These are phyloP conservation scores for Drosophila dives DNA, from an alignment of 2,888 invertebrate genomes.

Conservation along the genomic window DNA sequence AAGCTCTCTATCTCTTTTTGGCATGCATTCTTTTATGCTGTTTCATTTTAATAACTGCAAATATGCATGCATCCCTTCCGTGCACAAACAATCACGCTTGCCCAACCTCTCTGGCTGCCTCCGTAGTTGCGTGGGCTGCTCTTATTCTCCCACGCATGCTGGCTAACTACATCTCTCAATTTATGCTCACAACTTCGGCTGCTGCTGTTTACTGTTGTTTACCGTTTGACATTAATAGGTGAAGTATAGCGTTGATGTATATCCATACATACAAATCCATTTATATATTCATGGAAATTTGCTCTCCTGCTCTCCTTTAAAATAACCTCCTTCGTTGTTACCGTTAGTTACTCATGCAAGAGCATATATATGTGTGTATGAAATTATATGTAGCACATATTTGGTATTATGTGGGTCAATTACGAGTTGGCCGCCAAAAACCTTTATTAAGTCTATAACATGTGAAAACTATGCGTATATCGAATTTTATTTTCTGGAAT, in stretches of 20 bases:
- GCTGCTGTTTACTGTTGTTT: conserved; percentile 32
- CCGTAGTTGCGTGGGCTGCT: not conserved
- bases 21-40: not conserved
- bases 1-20: not conserved
- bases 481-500: not conserved
- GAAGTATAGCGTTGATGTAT: not conserved
- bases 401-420: conserved; percentile 46
- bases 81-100: not conserved
- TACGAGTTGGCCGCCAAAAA: conserved; percentile 5
- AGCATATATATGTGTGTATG: not conserved
- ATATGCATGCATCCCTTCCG: conserved; percentile 1
- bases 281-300: conserved; percentile 21
- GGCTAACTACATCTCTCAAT: conserved; percentile 8
- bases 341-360: not conserved
- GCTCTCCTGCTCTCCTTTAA: conserved; percentile 9
- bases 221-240: conserved; percentile 34
- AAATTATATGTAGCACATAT: conserved; percentile 22
- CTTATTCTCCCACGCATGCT: conserved; percentile 6
- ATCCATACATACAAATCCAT: not conserved
- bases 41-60: conserved; percentile 6
- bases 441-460: not conserved
- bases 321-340: conserved; percentile 22
- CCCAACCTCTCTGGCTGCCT: not conserved
- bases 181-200: conserved; percentile 21
- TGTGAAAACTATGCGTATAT: not conserved